These are phyloP conservation scores for Dinoponera quadriceps DNA, from an alignment of 1,140 invertebrate species.

Conservation along the genomic window DNA sequence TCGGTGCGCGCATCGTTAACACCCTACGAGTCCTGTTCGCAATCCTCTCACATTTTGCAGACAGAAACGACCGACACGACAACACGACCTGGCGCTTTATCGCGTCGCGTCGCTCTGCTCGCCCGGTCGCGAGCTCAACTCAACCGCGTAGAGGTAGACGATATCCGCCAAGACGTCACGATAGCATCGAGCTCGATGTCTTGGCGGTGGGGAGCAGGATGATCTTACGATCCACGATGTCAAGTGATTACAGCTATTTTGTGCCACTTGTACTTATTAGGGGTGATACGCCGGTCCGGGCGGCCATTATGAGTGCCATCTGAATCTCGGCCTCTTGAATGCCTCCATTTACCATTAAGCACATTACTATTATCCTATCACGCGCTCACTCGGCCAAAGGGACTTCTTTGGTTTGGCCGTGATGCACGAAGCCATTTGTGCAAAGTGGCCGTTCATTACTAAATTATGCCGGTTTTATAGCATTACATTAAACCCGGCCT, in stretches of 20 bases:
- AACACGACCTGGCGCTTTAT: slow-evolving; percentile 33
- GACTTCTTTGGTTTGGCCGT: slow-evolving; percentile 82
- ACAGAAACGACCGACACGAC: not conserved
- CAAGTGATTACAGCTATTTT: slow-evolving; percentile 85
- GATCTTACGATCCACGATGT: slow-evolving; percentile 82
- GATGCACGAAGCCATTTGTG: slow-evolving; percentile 84
- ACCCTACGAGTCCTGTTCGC: not conserved
- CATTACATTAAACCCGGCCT: slow-evolving; percentile 79
- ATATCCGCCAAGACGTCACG: slow-evolving; percentile 35
- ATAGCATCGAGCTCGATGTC: slow-evolving; percentile 63
- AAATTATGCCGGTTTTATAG: slow-evolving; percentile 85
- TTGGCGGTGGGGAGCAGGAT: slow-evolving; percentile 72
- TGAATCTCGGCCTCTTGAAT: slow-evolving; percentile 85
- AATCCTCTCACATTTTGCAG: not conserved
- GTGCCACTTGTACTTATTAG: slow-evolving; percentile 86
- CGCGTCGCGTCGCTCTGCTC: not conserved
- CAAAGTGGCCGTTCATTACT: slow-evolving; percentile 86
- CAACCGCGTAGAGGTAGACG: slow-evolving; percentile 3
- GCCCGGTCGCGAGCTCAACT: not conserved
- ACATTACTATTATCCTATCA: slow-evolving; percentile 87
- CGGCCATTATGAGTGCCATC: slow-evolving; percentile 85
- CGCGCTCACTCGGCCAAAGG: slow-evolving; percentile 79
- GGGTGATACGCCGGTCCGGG: slow-evolving; percentile 81
- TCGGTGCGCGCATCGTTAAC: not conserved
- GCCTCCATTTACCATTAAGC: slow-evolving; percentile 86